These are phyloP conservation scores for Lepidochitona cinerea DNA, from an alignment of 2,888 invertebrate species.

Conservation along the genomic window DNA sequence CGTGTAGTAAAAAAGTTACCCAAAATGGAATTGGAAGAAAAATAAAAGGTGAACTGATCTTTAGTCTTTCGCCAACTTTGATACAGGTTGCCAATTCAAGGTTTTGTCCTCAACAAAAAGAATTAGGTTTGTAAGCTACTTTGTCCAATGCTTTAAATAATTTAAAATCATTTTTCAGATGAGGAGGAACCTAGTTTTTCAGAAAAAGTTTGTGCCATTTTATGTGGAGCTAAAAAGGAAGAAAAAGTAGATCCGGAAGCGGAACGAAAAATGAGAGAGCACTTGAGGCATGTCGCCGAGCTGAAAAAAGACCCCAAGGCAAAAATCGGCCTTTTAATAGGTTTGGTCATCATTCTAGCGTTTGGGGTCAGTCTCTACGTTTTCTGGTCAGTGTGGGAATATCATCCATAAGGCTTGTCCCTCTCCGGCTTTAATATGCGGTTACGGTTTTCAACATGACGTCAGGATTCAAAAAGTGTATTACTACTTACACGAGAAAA, in stretches of 20 bases:
- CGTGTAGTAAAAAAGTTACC: too few relatives aligned
- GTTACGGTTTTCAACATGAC: too few relatives aligned
- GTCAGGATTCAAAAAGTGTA: too few relatives aligned
- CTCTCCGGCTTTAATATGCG: too few relatives aligned
- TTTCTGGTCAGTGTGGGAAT: conserved; percentile 6
- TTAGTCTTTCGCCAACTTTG: too few relatives aligned
- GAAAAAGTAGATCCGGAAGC: neutral
- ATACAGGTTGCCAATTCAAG: too few relatives aligned
- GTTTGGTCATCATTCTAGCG: neutral
- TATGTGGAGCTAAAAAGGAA: neutral
- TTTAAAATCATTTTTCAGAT: neutral
- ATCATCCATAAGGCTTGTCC: neutral
- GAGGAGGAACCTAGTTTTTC: neutral
- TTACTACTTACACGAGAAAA: too few relatives aligned
- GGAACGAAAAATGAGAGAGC: neutral
- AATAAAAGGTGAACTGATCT: too few relatives aligned
- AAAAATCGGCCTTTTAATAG: neutral
- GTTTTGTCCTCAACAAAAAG: too few relatives aligned
- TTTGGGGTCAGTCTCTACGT: neutral
- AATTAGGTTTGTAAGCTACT: too few relatives aligned
- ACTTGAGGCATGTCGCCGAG: neutral
- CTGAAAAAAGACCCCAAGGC: neutral
- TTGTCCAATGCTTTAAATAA: too few relatives aligned
- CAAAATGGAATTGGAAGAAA: too few relatives aligned
- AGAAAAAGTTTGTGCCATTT: neutral